Conservation (phyloP, 2,888 invertebrate genomes). For the Brenthis ino region DNA sequence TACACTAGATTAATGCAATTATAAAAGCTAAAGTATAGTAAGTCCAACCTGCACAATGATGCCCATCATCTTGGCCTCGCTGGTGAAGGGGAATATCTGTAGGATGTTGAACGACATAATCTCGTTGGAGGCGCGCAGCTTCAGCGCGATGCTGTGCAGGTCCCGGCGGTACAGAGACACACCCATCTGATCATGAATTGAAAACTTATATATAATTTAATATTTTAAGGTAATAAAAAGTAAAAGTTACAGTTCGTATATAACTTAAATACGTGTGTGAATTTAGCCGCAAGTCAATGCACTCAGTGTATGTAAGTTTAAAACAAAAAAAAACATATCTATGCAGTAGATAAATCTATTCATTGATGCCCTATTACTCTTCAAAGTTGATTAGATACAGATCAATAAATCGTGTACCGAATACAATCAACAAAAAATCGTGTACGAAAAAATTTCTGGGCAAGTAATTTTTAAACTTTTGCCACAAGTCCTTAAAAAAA, state of each 20-base stretch:
- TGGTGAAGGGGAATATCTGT: slow-evolving; percentile 94
- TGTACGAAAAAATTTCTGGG: too few species aligned
- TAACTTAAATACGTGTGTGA: too few species aligned
- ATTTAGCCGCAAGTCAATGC: too few species aligned
- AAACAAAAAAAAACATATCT: neutral
- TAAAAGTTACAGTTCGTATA: too few species aligned
- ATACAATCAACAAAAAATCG: too few species aligned
- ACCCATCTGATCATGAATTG: slow-evolving; percentile 69
- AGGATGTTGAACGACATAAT: slow-evolving; percentile 86
- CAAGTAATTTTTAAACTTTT: too few species aligned
- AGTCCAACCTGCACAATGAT: slow-evolving; percentile 88
- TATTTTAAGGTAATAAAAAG: too few species aligned
- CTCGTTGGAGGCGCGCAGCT: slow-evolving; percentile 84
- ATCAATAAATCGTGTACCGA: too few species aligned
- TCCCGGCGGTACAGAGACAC: slow-evolving; percentile 84
- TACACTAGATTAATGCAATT: too few species aligned
- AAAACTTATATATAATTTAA: neutral
- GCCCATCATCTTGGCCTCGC: slow-evolving; percentile 96
- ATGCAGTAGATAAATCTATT: too few species aligned
- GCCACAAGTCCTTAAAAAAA: neutral
- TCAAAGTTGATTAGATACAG: too few species aligned
- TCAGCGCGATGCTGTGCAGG: slow-evolving; percentile 84
- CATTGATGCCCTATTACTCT: too few species aligned
- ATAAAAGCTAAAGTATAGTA: neutral
- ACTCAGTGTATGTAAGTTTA: neutral